Base-by-base conservation (phyloP, 2,888 invertebrate species). In the Noctua janthina region DNA sequence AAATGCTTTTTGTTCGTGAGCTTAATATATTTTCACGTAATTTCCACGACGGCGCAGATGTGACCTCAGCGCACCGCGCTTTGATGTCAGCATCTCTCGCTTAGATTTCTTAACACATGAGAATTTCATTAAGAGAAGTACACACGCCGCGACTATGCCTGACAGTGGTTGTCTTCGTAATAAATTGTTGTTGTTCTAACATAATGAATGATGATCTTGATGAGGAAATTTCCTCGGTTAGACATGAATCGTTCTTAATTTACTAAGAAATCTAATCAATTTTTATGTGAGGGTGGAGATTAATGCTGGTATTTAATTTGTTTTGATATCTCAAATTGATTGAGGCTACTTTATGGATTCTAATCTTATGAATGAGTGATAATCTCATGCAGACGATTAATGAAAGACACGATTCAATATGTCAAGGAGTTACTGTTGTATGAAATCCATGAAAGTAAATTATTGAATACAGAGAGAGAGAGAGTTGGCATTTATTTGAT, bases 41-140 rank as follows among this genome's bases (percentile, higher is more conserved):
- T 91, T 88, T 90, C 79, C 79, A 82, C 81, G 84, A 78, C 56
- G 79, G 67, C 74, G 78, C 91, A 91, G 89, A 89, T 91, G 91
- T 85, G 88, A 73, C 87, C 86, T 87, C 75, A 67, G 66, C 75
- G 66, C 79, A 87, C 76, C 39, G 56, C 76, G 73, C 81, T 89
- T 90, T 92, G 92, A 91, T 88, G 92, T 90, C 90, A 87, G 88
- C 82, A 67, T 83, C 78, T 84, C 81, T 86, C 86, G 78, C 81
- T 86, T 87, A 88, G 90, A 91, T 91, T 90, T 87, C 87, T 78
- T 84, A 90, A 87, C 86, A 79, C 84, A 82, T 81, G 69, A 81
- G 86, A 83, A 85, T 91, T 91, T 88, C 83, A 88, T 89, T 84
- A 91, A 73, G 80, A 85, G 79, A 86, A 86, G 79, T 85, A 87